A percentile compares a stretch with the other conserved stretches of the same genome.
Evolutionary conservation across 1,140 invertebrate species (phyloP).

Genomic region (Vanessa tameamea): DNA sequence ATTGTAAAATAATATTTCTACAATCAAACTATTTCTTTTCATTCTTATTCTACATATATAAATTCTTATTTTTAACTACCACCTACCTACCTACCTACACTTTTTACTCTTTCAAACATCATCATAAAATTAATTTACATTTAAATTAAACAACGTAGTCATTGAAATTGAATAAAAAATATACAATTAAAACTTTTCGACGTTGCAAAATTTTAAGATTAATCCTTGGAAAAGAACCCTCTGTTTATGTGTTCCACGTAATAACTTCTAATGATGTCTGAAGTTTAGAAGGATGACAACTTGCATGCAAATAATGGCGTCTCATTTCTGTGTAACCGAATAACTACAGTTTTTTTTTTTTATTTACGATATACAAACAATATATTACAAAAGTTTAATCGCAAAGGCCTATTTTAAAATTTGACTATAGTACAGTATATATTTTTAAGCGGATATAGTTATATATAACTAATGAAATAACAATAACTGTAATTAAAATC

Average conservation of each 20-base stretch:
- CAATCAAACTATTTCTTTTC: too few species aligned
- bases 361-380: neutral
- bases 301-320: slow-evolving; percentile 24
- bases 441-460: too few species aligned
- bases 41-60: too few species aligned
- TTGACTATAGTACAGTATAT: too few species aligned
- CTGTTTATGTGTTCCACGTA: slow-evolving; percentile 27
- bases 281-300: slow-evolving; percentile 22
- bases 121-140: neutral
- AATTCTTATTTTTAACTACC: too few species aligned
- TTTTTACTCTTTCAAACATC: neutral
- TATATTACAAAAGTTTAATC: too few species aligned
- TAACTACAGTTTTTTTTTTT: neutral
- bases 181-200: slow-evolving; percentile 14
- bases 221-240: slow-evolving; percentile 11
- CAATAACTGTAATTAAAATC: too few species aligned
- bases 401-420: too few species aligned
- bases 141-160: neutral
- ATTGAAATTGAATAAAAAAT: neutral
- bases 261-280: slow-evolving; percentile 26
- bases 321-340: slow-evolving; percentile 1
- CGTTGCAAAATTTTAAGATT: slow-evolving; percentile 1
- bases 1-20: too few species aligned
- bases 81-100: neutral
- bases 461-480: too few species aligned